Base-by-base conservation (phyloP, 2,797 vertebrate species). In the Otus scops region DNA sequence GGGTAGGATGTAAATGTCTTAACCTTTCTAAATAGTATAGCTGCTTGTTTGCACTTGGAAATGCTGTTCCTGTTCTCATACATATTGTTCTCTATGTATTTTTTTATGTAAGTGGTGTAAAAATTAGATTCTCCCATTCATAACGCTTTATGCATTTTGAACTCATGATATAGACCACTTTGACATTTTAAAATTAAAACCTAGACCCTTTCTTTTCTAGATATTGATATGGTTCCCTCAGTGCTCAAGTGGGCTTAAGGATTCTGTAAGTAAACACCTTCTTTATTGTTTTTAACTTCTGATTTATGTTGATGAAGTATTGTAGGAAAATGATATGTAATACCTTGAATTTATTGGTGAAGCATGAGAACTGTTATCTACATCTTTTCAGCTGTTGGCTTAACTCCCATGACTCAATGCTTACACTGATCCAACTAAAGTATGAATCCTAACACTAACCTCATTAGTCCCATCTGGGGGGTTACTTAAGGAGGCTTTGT, bases 1-100 rank as follows among this genome's bases (percentile, higher is more conserved):
- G 51, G 34, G 28, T 6, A 7, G 1, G 4, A 2, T 1, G 0
- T 17, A 56, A 48, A 43, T 38, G 3, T 74, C 93, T 65, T 60
- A 32, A 43, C 13, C 20, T 57, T 88, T 75, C 18, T 24, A 38
- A 47, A 50, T 28, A 30, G 3, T 18, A 22, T 2, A 43, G 65
- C 8, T 71, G 6, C 14, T 69, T 57, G 11, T 71, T 79, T 86
- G 26, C 34, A 18, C n/a, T 75, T 68, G 38, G 15, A 67, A 79
- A 15, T 26, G 6, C 27, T 51, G 11, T 54, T 69, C 12, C 30
- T 73, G 6, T 76, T 27, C 4, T 43, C n/a, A 5, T 43, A 19
- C 7, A 24, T 21, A 36, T 71, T 60, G 11, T 51, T 93, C 16
- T 47, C 14, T 5, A 1, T 39, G 9, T 23, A 4, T 50, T 11